Evolutionary conservation across 1,140 invertebrate genomes (phyloP).

Genomic region (Catajapyx aquilonaris): DNA sequence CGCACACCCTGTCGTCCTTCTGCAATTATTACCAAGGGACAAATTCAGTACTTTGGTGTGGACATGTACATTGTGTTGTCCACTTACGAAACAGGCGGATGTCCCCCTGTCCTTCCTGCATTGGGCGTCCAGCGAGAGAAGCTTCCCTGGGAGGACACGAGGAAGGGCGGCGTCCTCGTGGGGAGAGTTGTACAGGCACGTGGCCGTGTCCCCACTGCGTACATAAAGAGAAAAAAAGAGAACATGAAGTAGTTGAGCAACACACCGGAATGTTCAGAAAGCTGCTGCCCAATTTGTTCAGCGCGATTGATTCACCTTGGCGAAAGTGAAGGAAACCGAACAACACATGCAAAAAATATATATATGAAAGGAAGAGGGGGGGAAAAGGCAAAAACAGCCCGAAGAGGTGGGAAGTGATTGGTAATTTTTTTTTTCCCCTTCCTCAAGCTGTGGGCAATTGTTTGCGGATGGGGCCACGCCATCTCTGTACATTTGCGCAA

Average conservation of each 20-base stretch:
- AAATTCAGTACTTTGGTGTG: neutral
- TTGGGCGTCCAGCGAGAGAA: slow-evolving; percentile 75
- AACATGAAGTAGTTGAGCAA: slow-evolving; percentile 1
- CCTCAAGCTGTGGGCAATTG: no score
- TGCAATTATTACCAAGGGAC: no score
- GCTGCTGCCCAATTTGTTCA: no score
- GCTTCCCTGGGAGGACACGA: slow-evolving; percentile 67
- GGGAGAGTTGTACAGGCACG: slow-evolving; percentile 78
- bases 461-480: no score
- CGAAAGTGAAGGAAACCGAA: no score
- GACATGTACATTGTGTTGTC: neutral
- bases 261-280: slow-evolving; percentile 1
- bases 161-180: slow-evolving; percentile 80
- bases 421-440: no score
- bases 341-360: no score
- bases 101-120: slow-evolving; percentile 83
- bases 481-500: no score
- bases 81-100: slow-evolving; percentile 62
- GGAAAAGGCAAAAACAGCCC: no score
- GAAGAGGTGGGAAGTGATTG: no score
- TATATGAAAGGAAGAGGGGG: no score
- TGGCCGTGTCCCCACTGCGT: slow-evolving; percentile 84
- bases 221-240: slow-evolving; percentile 16
- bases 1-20: slow-evolving; percentile 87
- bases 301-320: no score